Evolutionary conservation across 2,888 invertebrate genomes (phyloP).

Genomic region (Leptogaster cylindrica): DNA sequence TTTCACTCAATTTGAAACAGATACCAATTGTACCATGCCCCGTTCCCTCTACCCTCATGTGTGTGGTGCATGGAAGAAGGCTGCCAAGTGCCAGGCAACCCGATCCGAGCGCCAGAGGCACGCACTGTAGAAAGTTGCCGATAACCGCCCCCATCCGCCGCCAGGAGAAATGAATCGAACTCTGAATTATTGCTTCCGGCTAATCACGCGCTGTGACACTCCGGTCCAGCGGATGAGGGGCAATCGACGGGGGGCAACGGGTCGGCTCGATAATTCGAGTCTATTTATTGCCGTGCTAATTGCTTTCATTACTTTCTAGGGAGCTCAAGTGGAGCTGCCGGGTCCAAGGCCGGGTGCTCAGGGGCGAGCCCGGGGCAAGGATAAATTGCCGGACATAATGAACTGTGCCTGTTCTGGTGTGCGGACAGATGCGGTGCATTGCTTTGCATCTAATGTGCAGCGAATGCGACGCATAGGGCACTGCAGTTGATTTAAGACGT

Average conservation of each 20-base stretch:
- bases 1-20: not conserved
- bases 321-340: slow-evolving; percentile 15
- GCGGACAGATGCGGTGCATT: no score
- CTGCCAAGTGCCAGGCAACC: not conserved
- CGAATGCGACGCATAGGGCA: no score
- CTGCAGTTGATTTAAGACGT: no score
- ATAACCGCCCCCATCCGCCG: slow-evolving; percentile 25
- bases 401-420: no score
- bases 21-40: not conserved
- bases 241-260: not conserved
- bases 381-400: no score
- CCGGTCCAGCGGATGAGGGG: not conserved
- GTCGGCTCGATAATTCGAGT: slow-evolving; percentile 22
- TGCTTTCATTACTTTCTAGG: slow-evolving; percentile 21
- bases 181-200: slow-evolving; percentile 25
- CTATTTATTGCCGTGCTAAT: slow-evolving; percentile 27
- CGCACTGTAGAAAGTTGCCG: slow-evolving; percentile 19
- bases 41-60: not conserved
- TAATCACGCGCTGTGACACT: slow-evolving; percentile 31
- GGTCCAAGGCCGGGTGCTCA: no score
- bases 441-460: no score
- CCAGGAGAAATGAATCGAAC: slow-evolving; percentile 29
- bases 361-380: no score
- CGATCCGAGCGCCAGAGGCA: not conserved
- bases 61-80: no score